Evolutionary conservation across 2,888 invertebrate genomes (phyloP), one percentile per base, ranked within the genome.

Genomic region (Epirrhoe tristata): DNA sequence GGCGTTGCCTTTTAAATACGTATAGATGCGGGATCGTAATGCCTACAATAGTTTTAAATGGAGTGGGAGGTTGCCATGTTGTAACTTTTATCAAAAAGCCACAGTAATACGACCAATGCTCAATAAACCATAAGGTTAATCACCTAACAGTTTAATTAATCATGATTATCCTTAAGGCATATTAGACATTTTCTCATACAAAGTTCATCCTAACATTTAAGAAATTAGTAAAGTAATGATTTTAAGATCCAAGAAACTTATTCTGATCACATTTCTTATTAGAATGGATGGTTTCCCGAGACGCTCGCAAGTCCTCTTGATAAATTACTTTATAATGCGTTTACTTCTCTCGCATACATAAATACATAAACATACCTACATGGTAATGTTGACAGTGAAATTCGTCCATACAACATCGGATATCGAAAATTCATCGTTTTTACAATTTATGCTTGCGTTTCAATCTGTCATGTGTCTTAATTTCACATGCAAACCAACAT

Each of bases 251-350:
- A 65, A 73, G 70, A 69, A 77, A 71, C 36, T 69, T 36, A 17
- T 57, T 63, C 43, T 57, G 57, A 66, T 67, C 72, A 66, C 63
- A 63, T 65, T 74, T 76, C 75, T 83, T 79, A 86, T 85, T 79
- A 83, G 82, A 82, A 87, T 83, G 79, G 83, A 87, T 86, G 81
- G 79, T 78, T 66, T 69, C 67, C 70, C 66, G 72, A 63, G 62
- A 76, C 70, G 74, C 77, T 78, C 72, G 76, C 78, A 71, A 73
- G 67, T 69, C 71, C 64, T 60, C 62, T 78, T 81, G 82, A 82
- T 79, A 81, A 80, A 84, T 83, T 78, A 79, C 80, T 77, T 77
- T 74, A 76, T 81, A 81, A 82, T 77, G 76, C 76, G 74, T 73
- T 78, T 72, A 77, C 70, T 71, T 71, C 36, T 54, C 66, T 59